Conservation (phyloP, 2,113 vertebrate genomes). For the Spizaetus ornatus region DNA sequence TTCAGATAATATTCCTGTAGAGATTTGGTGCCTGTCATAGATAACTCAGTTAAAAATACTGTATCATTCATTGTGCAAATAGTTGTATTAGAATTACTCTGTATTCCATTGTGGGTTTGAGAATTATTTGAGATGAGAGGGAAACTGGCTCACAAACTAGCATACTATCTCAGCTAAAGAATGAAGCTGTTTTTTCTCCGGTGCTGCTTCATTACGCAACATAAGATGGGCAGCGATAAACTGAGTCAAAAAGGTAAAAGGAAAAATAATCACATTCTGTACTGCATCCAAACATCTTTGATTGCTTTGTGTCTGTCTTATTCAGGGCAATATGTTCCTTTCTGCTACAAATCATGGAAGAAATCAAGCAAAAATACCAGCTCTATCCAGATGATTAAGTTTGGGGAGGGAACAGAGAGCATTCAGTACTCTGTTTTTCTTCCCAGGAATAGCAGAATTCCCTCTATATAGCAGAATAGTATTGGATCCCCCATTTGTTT, state of each 20-base stretch:
- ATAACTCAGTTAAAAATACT: neutral
- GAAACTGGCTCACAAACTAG: neutral
- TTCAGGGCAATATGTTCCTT: neutral
- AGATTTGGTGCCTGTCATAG: neutral
- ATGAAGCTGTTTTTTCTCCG: neutral
- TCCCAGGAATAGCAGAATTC: neutral
- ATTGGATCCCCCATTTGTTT: neutral
- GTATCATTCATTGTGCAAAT: neutral
- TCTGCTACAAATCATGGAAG: neutral
- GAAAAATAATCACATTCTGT: neutral
- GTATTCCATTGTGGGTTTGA: neutral
- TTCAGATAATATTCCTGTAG: neutral
- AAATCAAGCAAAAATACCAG: slow-evolving; percentile 22
- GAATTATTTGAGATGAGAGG: neutral
- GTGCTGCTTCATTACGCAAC: neutral
- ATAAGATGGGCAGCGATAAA: neutral
- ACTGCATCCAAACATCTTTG: neutral
- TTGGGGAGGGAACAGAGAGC: neutral
- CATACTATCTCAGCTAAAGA: neutral
- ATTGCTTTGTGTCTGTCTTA: slow-evolving; percentile 19
- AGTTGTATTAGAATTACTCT: neutral
- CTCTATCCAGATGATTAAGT: neutral
- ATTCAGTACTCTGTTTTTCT: neutral
- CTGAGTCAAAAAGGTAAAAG: neutral
- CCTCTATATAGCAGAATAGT: neutral